phyloP scores from a whole-genome alignment of 2,113 vertebrate species.

The Paradoxurus hermaphroditus region DNA sequence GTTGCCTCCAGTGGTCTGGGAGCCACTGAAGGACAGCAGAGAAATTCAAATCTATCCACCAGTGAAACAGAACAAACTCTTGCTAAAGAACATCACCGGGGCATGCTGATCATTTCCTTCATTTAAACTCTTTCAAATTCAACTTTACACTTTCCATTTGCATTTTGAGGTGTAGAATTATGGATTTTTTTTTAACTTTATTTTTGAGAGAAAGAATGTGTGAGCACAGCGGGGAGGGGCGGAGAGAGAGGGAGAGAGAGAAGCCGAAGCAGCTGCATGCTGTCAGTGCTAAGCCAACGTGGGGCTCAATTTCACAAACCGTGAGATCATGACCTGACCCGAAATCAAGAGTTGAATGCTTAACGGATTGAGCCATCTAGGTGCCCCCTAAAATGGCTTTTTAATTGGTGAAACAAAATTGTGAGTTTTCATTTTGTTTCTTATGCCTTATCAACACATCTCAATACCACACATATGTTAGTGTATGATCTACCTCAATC shows the following conservation, averaged over 20 bases:
- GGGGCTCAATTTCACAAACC: no score
- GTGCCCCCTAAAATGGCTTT: not conserved
- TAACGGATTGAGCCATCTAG: no score
- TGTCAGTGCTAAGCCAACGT: no score
- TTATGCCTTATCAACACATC: not conserved
- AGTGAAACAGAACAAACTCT: not conserved
- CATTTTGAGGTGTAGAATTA: not conserved
- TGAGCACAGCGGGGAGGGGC: no score
- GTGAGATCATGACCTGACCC: no score
- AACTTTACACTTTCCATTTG: not conserved
- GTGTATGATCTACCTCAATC: not conserved
- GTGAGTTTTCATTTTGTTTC: not conserved
- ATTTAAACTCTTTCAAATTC: not conserved
- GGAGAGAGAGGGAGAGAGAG: no score
- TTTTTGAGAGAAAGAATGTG: no score
- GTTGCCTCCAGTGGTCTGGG: not conserved
- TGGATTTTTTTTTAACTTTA: no score
- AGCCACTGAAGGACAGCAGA: conserved; percentile 20
- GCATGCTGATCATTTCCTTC: not conserved
- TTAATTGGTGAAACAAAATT: not conserved
- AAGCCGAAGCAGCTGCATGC: no score
- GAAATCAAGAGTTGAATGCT: no score
- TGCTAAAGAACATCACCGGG: not conserved
- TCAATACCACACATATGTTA: not conserved
- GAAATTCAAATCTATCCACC: not conserved